Conservation (phyloP, 2,113 vertebrate species). For the Merops nubicus region DNA sequence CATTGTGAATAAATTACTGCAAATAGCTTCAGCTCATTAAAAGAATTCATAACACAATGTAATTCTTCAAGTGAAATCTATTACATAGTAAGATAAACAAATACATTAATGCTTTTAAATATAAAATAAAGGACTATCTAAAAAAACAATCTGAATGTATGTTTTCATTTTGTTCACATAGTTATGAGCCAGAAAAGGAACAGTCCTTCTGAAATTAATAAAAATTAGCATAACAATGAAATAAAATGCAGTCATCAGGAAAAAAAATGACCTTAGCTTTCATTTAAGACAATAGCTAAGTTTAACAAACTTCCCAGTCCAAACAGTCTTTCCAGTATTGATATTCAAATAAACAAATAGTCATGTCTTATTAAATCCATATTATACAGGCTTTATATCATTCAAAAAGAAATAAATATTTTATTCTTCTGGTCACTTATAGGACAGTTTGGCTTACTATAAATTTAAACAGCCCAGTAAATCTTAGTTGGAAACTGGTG, state of each 20-base stretch:
- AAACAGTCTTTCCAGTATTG: neutral
- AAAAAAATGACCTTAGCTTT: neutral
- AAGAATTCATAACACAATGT: neutral
- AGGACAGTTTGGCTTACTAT: neutral
- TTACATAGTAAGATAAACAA: constrained; percentile 3
- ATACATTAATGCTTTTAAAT: neutral
- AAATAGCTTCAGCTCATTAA: constrained; percentile 34
- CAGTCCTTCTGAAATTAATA: neutral
- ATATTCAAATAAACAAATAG: neutral
- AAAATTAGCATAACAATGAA: neutral
- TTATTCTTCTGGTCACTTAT: neutral
- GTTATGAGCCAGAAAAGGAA: constrained; percentile 1
- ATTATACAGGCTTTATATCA: neutral
- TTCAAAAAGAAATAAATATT: neutral
- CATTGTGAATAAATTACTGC: constrained; percentile 16
- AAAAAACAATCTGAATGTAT: neutral
- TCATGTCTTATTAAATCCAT: neutral
- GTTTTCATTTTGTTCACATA: neutral
- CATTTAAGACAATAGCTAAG: neutral
- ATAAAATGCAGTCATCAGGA: neutral
- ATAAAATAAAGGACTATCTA: neutral
- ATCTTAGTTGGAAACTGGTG: constrained; percentile 2
- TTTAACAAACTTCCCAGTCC: neutral
- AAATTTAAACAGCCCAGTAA: constrained; percentile 13
- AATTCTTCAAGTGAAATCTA: neutral